Percentiles rank a stretch among this genome's conserved stretches.
Conservation (phyloP, 2,797 vertebrate genomes). For the Periophthalmus magnuspinnatus region DNA sequence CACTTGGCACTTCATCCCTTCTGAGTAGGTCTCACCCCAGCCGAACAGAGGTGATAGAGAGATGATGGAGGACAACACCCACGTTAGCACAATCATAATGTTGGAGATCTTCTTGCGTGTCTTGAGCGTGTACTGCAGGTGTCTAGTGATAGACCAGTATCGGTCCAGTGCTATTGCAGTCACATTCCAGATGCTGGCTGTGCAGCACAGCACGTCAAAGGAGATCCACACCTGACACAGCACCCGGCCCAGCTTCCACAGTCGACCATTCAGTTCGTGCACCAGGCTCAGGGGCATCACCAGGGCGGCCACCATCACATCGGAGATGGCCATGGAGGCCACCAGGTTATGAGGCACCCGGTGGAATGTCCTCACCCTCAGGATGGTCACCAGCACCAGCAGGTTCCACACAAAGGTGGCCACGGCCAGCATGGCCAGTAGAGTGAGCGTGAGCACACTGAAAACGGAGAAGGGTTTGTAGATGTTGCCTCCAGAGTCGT, state of each 20-base stretch:
- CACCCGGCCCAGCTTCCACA: constrained; percentile 88
- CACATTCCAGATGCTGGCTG: constrained; percentile 98
- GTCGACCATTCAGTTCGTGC: constrained; percentile 85
- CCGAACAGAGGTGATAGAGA: constrained; percentile 92
- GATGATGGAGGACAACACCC: constrained; percentile 91
- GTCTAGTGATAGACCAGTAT: constrained; percentile 96
- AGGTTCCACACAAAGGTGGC: constrained; percentile 96
- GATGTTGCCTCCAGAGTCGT: constrained; percentile 68
- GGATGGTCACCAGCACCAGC: constrained; percentile 91
- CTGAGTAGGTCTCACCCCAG: constrained; percentile 92
- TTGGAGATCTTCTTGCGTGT: constrained; percentile 89
- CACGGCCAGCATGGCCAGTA: constrained; percentile 87
- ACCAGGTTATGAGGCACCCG: constrained; percentile 96
- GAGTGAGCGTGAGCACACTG: constrained; percentile 85
- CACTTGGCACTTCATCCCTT: constrained; percentile 88
- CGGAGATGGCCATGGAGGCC: constrained; percentile 94
- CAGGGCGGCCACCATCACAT: constrained; percentile 93
- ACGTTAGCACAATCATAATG: constrained; percentile 91
- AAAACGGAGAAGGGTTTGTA: constrained; percentile 82
- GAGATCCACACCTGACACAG: constrained; percentile 96
- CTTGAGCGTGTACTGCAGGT: constrained; percentile 91
- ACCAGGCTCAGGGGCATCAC: constrained; percentile 97
- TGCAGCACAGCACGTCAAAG: constrained; percentile 95
- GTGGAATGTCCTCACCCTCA: constrained; percentile 92
- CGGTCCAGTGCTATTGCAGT: constrained; percentile 94